Base-by-base conservation (phyloP, 2,888 invertebrate species). In the Drosophila quasianomalipes region DNA sequence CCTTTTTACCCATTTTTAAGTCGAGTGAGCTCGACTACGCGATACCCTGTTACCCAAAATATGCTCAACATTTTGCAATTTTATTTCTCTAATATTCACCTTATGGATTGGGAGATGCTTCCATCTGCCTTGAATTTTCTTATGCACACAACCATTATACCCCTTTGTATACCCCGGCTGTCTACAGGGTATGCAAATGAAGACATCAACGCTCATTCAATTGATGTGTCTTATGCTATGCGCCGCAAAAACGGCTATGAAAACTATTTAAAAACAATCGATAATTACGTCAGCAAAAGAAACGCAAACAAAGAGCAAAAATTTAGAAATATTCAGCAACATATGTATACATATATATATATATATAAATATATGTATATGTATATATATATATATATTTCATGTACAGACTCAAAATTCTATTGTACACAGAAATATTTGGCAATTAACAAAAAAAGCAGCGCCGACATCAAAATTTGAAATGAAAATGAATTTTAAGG, bases 401-500 rank as follows among this genome's bases (percentile, higher is more conserved):
- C 81, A 85, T 89, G 79, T 74, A 65, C 70, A 59, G 64, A 72
- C 66, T 68, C 54, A 57, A 62, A 76, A 67, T 74, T 69, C 76
- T 74, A 78, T 79, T 79, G 82, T 79, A 65, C 82, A 79, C 76
- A 79, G 19, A 82, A 87, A 85, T 89, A 84, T 89, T 80, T 77
- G 67, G 76, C 71, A 84, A 84, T 89, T 89, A 81, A 87, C 74
- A 82, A 70, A 65, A 26, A 28, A 22, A 44, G 28, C 55, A 58
- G 33, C 55, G 51, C 51, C 51, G 79, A 84, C 81, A 71, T 61
- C 54, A 81, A 81, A 70, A 74, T 59, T 69, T 54, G 44, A 82
- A 83, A 75, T 19, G 62, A 71, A 84, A 79, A 87, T 79, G 67
- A 82, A 79, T 90, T 89, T 81, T 79, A 86, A 90, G 90, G 85